These are phyloP conservation scores for Cheirogaleus medius DNA, from an alignment of 2,113 vertebrate species.

Conservation along the genomic window DNA sequence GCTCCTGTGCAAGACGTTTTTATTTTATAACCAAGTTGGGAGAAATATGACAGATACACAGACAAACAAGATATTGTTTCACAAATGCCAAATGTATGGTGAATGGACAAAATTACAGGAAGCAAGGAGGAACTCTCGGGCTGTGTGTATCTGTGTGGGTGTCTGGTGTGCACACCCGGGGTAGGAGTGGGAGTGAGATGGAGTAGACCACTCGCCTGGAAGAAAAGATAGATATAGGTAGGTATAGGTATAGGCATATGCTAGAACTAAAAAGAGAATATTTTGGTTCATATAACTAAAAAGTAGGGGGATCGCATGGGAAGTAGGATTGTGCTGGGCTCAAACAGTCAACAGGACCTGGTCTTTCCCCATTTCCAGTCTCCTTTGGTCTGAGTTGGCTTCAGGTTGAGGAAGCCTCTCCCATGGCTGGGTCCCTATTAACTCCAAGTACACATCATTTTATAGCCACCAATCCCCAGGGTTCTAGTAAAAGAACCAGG, in stretches of 20 bases:
- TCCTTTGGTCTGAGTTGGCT: neutral
- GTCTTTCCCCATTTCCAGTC: neutral
- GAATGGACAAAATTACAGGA: too few species aligned
- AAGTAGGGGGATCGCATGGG: neutral
- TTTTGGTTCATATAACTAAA: neutral
- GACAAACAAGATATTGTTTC: too few species aligned
- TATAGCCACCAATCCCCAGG: neutral
- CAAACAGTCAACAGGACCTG: neutral
- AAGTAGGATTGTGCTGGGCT: neutral
- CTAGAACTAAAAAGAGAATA: neutral
- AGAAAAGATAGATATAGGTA: neutral
- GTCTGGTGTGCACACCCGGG: too few species aligned
- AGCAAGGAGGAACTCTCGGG: too few species aligned
- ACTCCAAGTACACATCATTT: neutral
- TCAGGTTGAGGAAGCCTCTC: neutral
- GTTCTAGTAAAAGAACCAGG: neutral
- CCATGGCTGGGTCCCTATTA: neutral
- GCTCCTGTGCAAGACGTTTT: neutral
- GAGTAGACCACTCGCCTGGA: too few species aligned
- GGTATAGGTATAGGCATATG: neutral
- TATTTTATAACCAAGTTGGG: too few species aligned
- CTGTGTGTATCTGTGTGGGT: too few species aligned
- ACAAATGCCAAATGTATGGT: too few species aligned
- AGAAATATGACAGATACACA: too few species aligned
- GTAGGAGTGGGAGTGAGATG: too few species aligned